Conservation (phyloP, 2,113 vertebrate genomes). For the Anser cygnoides region DNA sequence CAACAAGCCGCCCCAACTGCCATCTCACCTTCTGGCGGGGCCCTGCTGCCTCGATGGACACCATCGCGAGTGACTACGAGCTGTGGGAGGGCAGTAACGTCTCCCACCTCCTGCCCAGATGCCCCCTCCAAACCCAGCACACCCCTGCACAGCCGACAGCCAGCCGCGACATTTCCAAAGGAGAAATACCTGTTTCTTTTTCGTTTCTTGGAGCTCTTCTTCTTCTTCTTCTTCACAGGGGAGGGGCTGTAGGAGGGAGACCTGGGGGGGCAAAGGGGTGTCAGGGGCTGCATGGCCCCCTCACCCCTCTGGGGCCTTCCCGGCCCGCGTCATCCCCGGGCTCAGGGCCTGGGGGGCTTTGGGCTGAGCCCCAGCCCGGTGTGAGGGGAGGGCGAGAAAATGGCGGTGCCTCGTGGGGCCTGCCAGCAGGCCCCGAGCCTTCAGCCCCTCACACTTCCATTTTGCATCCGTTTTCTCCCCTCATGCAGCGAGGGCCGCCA, state of each 20-base stretch:
- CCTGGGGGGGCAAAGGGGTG: constrained; percentile 65
- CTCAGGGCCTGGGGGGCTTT: fast-evolving
- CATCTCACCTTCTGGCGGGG: neutral
- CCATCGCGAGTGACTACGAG: no score
- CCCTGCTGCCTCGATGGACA: neutral
- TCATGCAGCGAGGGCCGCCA: fast-evolving
- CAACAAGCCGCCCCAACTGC: no score
- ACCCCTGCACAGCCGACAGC: no score
- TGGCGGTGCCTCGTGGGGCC: fast-evolving
- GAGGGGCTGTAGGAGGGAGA: constrained; percentile 90
- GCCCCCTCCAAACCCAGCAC: no score
- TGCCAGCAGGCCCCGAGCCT: no score
- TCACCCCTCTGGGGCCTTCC: neutral
- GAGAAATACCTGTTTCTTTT: constrained; percentile 87
- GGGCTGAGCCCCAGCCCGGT: neutral
- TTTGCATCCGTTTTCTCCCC: fast-evolving
- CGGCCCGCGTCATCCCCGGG: neutral
- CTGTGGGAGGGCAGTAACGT: fast-evolving
- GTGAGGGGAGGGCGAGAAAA: neutral
- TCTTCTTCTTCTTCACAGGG: constrained; percentile 92
- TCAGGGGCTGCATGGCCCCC: neutral
- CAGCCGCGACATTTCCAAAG: neutral
- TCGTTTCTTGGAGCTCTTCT: constrained; percentile 94
- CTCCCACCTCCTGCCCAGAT: neutral
- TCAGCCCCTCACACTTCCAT: neutral